These are phyloP conservation scores for Trochalopteron elliotii DNA, from an alignment of 2,113 vertebrate species.

Conservation along the genomic window DNA sequence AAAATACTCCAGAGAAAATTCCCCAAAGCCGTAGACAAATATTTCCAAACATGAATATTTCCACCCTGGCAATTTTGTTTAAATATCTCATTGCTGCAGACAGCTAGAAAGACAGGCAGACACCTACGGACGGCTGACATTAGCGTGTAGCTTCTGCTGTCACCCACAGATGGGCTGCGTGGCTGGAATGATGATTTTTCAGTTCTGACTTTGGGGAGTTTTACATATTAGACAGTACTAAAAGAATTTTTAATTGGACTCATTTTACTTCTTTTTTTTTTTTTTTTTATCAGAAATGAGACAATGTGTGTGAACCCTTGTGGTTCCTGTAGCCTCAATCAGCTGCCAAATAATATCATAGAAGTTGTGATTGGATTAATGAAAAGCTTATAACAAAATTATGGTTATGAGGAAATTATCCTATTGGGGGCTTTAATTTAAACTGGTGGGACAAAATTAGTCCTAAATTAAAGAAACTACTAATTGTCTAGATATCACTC, in stretches of 20 bases:
- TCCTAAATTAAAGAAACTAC: slow-evolving; percentile 62
- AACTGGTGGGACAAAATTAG: slow-evolving; percentile 65
- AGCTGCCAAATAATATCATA: slow-evolving; percentile 60
- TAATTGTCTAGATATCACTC: slow-evolving; percentile 37
- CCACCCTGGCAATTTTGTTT: background rate
- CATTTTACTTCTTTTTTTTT: background rate
- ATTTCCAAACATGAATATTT: background rate
- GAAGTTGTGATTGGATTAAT: slow-evolving; percentile 73
- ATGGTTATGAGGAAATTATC: slow-evolving; percentile 59
- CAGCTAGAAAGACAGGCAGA: background rate
- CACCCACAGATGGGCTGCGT: background rate
- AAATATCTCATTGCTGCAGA: background rate
- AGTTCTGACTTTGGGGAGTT: slow-evolving; percentile 45
- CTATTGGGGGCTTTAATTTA: slow-evolving; percentile 62
- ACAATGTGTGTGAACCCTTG: slow-evolving; percentile 50
- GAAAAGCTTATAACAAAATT: slow-evolving; percentile 75
- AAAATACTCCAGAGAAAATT: background rate
- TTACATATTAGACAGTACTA: slow-evolving; percentile 21
- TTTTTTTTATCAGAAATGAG: slow-evolving; percentile 52
- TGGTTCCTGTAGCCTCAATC: slow-evolving; percentile 60
- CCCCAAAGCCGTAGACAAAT: background rate
- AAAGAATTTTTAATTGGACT: slow-evolving; percentile 66
- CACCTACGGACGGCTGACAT: background rate
- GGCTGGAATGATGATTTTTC: slow-evolving; percentile 42
- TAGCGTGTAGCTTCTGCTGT: slow-evolving; percentile 19